Conservation (phyloP, 2,888 invertebrate genomes). For the Ormyrus nitidulus region DNA sequence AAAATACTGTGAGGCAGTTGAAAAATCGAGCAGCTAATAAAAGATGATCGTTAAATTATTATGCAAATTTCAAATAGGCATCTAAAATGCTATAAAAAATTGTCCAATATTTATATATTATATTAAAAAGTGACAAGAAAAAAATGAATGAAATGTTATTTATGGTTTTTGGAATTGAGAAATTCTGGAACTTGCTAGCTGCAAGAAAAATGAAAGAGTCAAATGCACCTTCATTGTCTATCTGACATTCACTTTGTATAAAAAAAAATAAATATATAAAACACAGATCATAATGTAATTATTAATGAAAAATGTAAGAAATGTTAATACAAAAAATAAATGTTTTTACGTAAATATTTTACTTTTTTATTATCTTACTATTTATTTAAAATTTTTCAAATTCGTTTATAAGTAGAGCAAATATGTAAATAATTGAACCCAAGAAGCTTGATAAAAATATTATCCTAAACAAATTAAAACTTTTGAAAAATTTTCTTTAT, state of each 20-base stretch:
- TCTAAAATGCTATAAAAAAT: slow-evolving; percentile 62
- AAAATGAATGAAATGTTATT: slow-evolving; percentile 51
- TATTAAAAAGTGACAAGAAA: slow-evolving; percentile 57
- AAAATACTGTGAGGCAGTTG: slow-evolving; percentile 38
- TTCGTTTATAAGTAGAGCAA: no score
- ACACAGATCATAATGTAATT: slow-evolving; percentile 69
- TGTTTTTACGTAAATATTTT: slow-evolving; percentile 71
- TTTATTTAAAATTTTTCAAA: no score
- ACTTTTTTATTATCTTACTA: slow-evolving; percentile 40
- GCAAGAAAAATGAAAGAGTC: slow-evolving; percentile 56
- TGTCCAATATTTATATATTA: slow-evolving; percentile 63
- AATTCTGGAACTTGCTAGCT: slow-evolving; percentile 50
- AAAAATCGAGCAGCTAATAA: slow-evolving; percentile 32
- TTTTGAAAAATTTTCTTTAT: no score
- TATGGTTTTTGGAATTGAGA: slow-evolving; percentile 60
- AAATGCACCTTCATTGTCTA: slow-evolving; percentile 64
- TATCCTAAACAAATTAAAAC: no score
- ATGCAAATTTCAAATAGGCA: slow-evolving; percentile 57
- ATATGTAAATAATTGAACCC: no score
- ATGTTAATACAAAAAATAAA: slow-evolving; percentile 74
- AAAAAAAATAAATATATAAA: slow-evolving; percentile 69
- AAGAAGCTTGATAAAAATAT: no score
- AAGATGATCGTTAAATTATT: slow-evolving; percentile 54
- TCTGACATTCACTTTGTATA: slow-evolving; percentile 70
- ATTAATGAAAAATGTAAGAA: slow-evolving; percentile 71